Conservation (phyloP, 2,888 invertebrate genomes). For the Eudemis profundana region DNA sequence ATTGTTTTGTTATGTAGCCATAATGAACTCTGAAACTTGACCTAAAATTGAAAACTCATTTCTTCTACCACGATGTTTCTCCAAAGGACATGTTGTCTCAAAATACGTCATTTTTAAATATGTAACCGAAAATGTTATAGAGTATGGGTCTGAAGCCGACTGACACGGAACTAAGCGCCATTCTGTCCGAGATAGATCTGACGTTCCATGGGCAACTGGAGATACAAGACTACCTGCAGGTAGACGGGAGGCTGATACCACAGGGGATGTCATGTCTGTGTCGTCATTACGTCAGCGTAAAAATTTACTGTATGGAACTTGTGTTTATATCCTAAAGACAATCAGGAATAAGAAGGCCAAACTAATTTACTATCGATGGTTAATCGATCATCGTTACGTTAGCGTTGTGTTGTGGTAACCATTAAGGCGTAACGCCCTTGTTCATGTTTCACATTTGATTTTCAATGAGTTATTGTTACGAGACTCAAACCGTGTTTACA, state of each 20-base stretch:
- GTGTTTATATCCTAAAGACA: background rate
- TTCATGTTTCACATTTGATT: too few relatives aligned
- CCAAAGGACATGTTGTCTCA: background rate
- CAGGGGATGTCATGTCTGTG: conserved; percentile 50
- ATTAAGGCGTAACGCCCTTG: too few relatives aligned
- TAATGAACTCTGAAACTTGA: too few relatives aligned
- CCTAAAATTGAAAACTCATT: too few relatives aligned
- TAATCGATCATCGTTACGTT: too few relatives aligned
- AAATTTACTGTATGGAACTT: conserved; percentile 24
- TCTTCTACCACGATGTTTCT: background rate
- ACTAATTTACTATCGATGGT: too few relatives aligned
- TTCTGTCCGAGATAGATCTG: conserved; percentile 93
- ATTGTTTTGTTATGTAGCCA: too few relatives aligned
- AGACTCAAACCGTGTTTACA: too few relatives aligned
- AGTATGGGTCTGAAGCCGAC: conserved; percentile 87
- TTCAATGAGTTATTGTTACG: too few relatives aligned
- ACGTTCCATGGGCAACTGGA: conserved; percentile 95
- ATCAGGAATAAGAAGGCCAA: too few relatives aligned
- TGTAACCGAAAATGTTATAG: conserved; percentile 74
- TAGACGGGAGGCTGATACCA: conserved; percentile 68
- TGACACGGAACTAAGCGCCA: conserved; percentile 90
- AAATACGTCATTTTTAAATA: conserved; percentile 7
- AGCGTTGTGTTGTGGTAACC: too few relatives aligned
- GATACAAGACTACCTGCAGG: conserved; percentile 95
- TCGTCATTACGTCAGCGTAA: conserved; percentile 44